These are phyloP conservation scores for Sander lucioperca DNA, from an alignment of 2,113 vertebrate genomes.

Conservation along the genomic window DNA sequence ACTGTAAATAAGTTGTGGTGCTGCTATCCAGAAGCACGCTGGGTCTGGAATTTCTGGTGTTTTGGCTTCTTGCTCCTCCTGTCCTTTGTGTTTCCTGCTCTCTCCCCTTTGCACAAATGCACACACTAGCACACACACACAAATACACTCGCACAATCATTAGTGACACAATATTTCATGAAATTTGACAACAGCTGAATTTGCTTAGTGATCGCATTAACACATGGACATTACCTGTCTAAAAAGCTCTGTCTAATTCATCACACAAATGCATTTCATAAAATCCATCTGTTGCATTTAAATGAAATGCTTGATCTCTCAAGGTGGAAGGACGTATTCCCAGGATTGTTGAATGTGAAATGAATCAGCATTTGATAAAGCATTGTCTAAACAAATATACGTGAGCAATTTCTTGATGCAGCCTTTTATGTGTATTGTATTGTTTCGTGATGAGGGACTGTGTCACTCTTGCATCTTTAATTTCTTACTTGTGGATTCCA, in stretches of 20 bases:
- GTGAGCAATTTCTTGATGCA: conserved; percentile 3
- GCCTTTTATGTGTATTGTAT: conserved; percentile 11
- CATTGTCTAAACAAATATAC: conserved; percentile 4
- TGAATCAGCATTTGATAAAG: conserved; percentile 46
- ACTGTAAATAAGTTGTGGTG: conserved; percentile 40
- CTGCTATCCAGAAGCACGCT: conserved; percentile 33
- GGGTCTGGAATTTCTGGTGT: conserved; percentile 52
- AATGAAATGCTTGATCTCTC: conserved; percentile 24
- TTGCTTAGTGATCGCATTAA: conserved; percentile 38
- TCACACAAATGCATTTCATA: conserved; percentile 18
- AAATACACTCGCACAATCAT: conserved; percentile 21
- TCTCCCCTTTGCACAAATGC: conserved; percentile 25
- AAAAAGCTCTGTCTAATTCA: conserved; percentile 25
- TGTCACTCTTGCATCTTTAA: conserved; percentile 32
- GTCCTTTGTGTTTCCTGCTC: conserved; percentile 31
- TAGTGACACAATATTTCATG: conserved; percentile 22
- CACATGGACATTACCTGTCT: conserved; percentile 39
- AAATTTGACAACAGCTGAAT: conserved; percentile 41
- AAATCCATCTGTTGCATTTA: conserved; percentile 19
- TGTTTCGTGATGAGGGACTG: conserved; percentile 12
- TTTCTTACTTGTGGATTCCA: background rate
- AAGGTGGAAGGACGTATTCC: conserved; percentile 17
- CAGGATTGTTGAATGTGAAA: conserved; percentile 16
- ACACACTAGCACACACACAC: conserved; percentile 7
- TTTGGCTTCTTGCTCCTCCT: conserved; percentile 49